These are phyloP conservation scores for Condylura cristata DNA, from an alignment of 2,113 vertebrate species.

Conservation along the genomic window DNA sequence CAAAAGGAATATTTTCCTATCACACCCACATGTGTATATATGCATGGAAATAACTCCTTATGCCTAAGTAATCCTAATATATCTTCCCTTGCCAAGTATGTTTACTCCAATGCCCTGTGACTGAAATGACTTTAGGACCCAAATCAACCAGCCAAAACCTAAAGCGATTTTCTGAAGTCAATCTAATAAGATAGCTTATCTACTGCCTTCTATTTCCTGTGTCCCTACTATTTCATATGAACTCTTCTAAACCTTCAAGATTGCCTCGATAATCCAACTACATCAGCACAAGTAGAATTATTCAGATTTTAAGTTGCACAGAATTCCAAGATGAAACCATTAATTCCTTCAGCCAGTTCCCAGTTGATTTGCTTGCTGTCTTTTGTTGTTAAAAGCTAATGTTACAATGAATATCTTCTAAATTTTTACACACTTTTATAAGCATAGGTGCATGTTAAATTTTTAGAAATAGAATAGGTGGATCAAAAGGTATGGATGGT, in stretches of 20 bases:
- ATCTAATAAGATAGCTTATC: background rate
- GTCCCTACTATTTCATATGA: background rate
- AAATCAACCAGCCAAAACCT: background rate
- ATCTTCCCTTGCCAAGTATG: background rate
- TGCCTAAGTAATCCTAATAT: background rate
- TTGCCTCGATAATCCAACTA: background rate
- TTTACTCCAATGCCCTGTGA: background rate
- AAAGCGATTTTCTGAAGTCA: background rate
- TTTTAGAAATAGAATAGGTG: slow-evolving; percentile 4
- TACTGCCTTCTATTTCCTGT: background rate
- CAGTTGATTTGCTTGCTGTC: background rate
- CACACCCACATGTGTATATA: background rate
- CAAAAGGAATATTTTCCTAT: background rate
- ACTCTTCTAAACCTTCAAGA: background rate
- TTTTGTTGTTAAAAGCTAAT: slow-evolving; percentile 37
- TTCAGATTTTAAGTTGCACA: background rate
- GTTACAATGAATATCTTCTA: background rate
- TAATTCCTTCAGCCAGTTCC: background rate
- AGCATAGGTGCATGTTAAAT: background rate
- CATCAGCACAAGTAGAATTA: background rate
- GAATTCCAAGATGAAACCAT: background rate
- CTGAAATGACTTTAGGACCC: slow-evolving; percentile 16
- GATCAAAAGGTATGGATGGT: background rate
- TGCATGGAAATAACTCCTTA: background rate
- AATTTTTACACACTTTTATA: slow-evolving; percentile 24